Conservation (phyloP, 2,113 vertebrate species). For the Copsychus sechellarum region DNA sequence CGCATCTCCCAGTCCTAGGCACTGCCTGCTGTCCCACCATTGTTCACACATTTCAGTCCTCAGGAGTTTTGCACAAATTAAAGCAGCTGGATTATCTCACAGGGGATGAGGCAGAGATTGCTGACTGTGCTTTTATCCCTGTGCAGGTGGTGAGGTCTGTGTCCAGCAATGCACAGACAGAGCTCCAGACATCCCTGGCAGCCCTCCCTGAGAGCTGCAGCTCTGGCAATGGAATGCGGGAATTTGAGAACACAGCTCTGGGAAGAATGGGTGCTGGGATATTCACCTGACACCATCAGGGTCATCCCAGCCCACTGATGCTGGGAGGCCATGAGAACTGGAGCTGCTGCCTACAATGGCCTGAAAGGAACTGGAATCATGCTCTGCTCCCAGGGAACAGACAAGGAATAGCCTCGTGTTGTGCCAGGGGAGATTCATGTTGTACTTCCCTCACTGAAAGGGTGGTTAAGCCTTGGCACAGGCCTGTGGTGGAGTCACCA, state of each 20-base stretch:
- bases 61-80: neutral
- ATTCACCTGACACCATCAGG: neutral
- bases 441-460: neutral
- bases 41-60: neutral
- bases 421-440: neutral
- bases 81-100: neutral
- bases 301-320: neutral
- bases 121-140: neutral
- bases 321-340: neutral
- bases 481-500: neutral
- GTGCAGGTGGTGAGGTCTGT: neutral
- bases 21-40: neutral
- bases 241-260: neutral
- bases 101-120: neutral
- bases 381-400: neutral
- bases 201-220: neutral
- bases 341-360: neutral
- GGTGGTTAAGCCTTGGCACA: neutral
- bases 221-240: neutral
- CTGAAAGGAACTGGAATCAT: neutral
- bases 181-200: neutral
- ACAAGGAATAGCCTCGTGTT: neutral
- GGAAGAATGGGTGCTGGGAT: neutral
- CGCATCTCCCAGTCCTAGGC: neutral
- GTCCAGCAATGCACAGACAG: neutral